Evolutionary conservation across 2,797 vertebrate genomes (phyloP).

Genomic region (Karalla daura): DNA sequence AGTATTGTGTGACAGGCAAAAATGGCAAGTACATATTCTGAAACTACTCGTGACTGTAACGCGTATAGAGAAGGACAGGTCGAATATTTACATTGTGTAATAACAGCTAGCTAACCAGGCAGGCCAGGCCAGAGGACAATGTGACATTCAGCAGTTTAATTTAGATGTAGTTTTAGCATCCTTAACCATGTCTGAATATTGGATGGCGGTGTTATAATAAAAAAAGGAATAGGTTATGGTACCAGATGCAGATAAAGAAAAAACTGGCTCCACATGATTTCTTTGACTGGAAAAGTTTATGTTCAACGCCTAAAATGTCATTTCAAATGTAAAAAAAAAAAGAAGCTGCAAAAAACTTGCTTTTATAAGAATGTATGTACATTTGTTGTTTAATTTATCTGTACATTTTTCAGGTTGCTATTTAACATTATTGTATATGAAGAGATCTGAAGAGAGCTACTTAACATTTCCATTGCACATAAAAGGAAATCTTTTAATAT

Average conservation of each 20-base stretch:
- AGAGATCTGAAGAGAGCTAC: slow-evolving; percentile 37
- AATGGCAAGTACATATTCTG: slow-evolving; percentile 5
- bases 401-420: slow-evolving; percentile 54
- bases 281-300: slow-evolving; percentile 28
- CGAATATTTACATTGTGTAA: slow-evolving; percentile 59
- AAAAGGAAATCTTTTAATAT: slow-evolving; percentile 43
- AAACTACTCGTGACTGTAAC: slow-evolving; percentile 24
- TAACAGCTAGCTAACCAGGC: slow-evolving; percentile 42
- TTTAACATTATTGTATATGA: slow-evolving; percentile 61
- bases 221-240: slow-evolving; percentile 67
- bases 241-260: slow-evolving; percentile 64
- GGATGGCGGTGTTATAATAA: slow-evolving; percentile 39
- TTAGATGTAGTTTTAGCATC: slow-evolving; percentile 28
- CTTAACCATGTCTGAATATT: slow-evolving; percentile 18
- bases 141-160: slow-evolving; percentile 21
- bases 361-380: slow-evolving; percentile 63
- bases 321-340: slow-evolving; percentile 46
- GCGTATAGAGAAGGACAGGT: slow-evolving; percentile 82
- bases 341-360: slow-evolving; percentile 29
- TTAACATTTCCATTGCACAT: slow-evolving; percentile 50
- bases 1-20: slow-evolving; percentile 15
- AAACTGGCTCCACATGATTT: slow-evolving; percentile 29
- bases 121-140: slow-evolving; percentile 28
- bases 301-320: slow-evolving; percentile 49
- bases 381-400: slow-evolving; percentile 76